Conservation (phyloP, 2,888 invertebrate species). For the Candidula unifasciata region DNA sequence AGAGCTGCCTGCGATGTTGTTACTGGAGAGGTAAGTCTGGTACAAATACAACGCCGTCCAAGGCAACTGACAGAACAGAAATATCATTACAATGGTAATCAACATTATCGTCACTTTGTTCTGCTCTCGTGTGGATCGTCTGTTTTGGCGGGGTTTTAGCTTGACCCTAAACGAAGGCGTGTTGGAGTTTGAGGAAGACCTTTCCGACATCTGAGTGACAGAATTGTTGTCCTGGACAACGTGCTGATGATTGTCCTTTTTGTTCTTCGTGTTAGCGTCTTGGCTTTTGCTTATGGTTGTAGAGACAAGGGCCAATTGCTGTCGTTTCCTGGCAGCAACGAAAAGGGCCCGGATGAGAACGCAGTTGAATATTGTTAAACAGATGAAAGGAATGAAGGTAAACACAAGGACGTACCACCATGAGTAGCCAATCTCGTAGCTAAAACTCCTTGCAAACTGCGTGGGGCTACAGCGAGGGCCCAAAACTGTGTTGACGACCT, state of each 20-base stretch:
- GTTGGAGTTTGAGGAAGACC: background rate
- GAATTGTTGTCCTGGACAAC: background rate
- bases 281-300: slow-evolving; percentile 55
- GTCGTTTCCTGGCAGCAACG: slow-evolving; percentile 66
- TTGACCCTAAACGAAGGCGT: background rate
- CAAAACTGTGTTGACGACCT: slow-evolving; percentile 55
- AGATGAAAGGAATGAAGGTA: slow-evolving; percentile 83
- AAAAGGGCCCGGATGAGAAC: slow-evolving; percentile 83
- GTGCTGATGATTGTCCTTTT: background rate
- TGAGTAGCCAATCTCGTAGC: slow-evolving; percentile 82
- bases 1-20: slow-evolving; percentile 54
- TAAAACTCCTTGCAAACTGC: slow-evolving; percentile 80
- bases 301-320: slow-evolving; percentile 78
- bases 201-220: background rate
- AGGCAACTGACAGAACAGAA: slow-evolving; percentile 86
- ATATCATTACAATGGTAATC: slow-evolving; percentile 87
- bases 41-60: slow-evolving; percentile 83
- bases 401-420: slow-evolving; percentile 80
- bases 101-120: slow-evolving; percentile 86
- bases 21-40: slow-evolving; percentile 65
- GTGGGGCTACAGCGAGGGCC: slow-evolving; percentile 64
- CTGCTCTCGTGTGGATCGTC: slow-evolving; percentile 67
- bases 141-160: slow-evolving; percentile 37
- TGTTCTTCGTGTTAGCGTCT: background rate
- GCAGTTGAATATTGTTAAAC: slow-evolving; percentile 86